Base-by-base conservation (phyloP, 1,140 invertebrate genomes). In the Cryptotermes secundus region DNA sequence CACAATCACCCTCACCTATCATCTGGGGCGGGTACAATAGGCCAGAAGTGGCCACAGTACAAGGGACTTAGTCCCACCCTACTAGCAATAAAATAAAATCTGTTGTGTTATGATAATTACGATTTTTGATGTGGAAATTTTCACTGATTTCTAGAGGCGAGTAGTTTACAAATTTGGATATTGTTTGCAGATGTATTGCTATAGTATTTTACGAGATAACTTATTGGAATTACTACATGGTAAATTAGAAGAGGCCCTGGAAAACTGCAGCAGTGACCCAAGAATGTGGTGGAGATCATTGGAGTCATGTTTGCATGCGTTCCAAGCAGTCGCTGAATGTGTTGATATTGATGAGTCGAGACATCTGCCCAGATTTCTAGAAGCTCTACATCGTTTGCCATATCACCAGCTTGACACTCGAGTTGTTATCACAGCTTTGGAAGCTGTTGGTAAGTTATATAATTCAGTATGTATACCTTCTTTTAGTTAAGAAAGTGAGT, bases 251-350 rank as follows among this genome's bases (percentile, higher is more conserved):
- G 90, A 92, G 85, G 89, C 90, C n/a, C 88, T 92, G 87, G 86
- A 89, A 86, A 88, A 89, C 86, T 86, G 92, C 87, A 87, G 88
- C 83, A 85, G 88, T n/a, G 86, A 90, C 87, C 88, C 89, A n/a
- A 88, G 88, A 22, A 89, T 89, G 83, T 88, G 88, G 88, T 95
- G 94, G 92, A 92, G 93, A 85, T 91, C 92, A 31, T 89, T 96
- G 14, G 96, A 98, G 88, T 94, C 96, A 4, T 94, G 94, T 79
- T 92, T 98, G 86, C 96, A 96, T 90, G 95, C 95, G 65, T 96
- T 97, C 88, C 92, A 92, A 80, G 94, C 97, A 35, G 90, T 98
- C 10, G 94, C 96, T 1, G 96, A 97, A 88, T 93, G 92, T 85
- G 92, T 96, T 31, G 93, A 93, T 65, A 88, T 90, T 35, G 91